These are phyloP conservation scores for Argopecten irradians DNA, from an alignment of 1,140 invertebrate genomes.

Conservation along the genomic window DNA sequence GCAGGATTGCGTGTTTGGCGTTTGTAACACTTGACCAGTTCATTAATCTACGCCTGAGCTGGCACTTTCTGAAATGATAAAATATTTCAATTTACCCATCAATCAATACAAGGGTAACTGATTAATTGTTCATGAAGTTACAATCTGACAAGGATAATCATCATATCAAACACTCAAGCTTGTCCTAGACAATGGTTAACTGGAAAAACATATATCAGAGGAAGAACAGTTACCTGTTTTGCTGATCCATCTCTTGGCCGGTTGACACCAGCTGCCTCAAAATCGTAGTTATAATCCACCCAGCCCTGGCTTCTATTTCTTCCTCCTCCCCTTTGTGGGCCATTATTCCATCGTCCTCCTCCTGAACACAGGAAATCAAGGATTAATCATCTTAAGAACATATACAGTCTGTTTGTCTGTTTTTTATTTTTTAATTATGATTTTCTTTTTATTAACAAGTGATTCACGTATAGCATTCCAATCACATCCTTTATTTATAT, in stretches of 20 bases:
- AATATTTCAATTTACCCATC: background rate
- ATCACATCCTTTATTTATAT: too few relatives aligned
- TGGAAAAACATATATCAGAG: too few relatives aligned
- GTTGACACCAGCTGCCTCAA: constrained; percentile 55
- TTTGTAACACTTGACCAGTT: background rate
- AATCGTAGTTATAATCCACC: constrained; percentile 67
- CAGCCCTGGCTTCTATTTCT: constrained; percentile 62
- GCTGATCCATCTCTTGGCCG: background rate
- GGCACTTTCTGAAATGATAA: background rate
- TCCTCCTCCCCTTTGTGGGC: constrained; percentile 71
- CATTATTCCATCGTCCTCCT: constrained; percentile 60
- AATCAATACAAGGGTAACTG: too few relatives aligned
- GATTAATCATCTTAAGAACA: background rate
- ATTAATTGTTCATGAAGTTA: too few relatives aligned
- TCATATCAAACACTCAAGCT: too few relatives aligned
- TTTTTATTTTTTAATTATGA: background rate
- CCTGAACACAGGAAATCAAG: constrained; percentile 32
- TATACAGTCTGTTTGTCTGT: background rate
- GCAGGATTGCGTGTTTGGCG: constrained; percentile 5
- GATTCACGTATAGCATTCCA: constrained; percentile 37
- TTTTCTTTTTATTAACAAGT: constrained; percentile 31
- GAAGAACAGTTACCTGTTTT: background rate
- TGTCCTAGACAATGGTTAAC: too few relatives aligned
- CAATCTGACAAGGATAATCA: too few relatives aligned
- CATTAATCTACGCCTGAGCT: background rate